Evolutionary conservation across 2,797 vertebrate genomes (phyloP).

Genomic region (Melanogrammus aeglefinus): DNA sequence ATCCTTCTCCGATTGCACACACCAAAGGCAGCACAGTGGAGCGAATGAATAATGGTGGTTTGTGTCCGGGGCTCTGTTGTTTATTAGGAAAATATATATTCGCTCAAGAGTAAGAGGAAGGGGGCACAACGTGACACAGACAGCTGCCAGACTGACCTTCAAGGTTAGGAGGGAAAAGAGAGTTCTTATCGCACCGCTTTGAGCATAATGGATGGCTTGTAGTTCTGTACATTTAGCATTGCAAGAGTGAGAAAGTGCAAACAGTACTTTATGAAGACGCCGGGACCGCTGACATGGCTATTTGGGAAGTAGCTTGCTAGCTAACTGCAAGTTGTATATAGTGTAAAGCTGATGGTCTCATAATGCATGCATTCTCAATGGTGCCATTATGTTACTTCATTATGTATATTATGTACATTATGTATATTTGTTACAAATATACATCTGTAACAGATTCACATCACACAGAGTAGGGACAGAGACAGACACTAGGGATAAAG

Average conservation of each 20-base stretch:
- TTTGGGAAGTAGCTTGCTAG: no score
- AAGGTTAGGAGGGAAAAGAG: neutral
- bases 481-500: neutral
- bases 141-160: neutral
- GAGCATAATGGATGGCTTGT: neutral
- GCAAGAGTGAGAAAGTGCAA: neutral
- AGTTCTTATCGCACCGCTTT: neutral
- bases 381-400: no score
- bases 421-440: no score
- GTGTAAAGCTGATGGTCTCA: no score
- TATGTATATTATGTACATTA: no score
- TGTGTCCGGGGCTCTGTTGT: neutral
- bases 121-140: neutral
- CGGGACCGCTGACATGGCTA: neutral
- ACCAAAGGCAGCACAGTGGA: neutral
- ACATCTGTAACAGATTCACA: no score
- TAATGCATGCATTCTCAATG: no score
- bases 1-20: neutral
- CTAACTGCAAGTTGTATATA: no score
- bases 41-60: constrained; percentile 2
- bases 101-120: neutral
- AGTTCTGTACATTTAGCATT: neutral
- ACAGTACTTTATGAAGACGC: neutral
- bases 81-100: constrained; percentile 1
- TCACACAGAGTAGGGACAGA: neutral